phyloP scores from a whole-genome alignment of 2,888 invertebrate species.

The Plagiodera versicolora region DNA sequence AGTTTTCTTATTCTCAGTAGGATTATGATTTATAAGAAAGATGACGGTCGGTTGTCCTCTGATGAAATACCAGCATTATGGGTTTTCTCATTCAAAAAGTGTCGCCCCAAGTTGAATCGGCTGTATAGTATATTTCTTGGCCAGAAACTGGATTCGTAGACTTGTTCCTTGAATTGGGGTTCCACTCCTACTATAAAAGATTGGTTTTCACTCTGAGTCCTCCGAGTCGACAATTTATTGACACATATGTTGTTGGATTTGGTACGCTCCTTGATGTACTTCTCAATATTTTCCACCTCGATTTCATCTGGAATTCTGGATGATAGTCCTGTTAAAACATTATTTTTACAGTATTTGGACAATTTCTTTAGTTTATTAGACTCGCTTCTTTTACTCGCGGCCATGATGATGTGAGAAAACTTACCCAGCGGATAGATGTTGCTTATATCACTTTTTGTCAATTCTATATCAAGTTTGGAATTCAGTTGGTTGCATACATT shows the following conservation, averaged over 20 bases:
- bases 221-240: background rate
- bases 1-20: background rate
- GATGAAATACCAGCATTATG: background rate
- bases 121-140: background rate
- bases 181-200: constrained; percentile 5
- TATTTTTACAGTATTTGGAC: constrained; percentile 11
- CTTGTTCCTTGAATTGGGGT: background rate
- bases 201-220: background rate
- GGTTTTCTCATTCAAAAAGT: background rate
- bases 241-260: constrained; percentile 5
- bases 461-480: background rate
- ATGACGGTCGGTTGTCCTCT: constrained; percentile 1
- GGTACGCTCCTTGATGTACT: background rate
- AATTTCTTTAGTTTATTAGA: constrained; percentile 9
- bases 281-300: background rate
- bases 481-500: background rate
- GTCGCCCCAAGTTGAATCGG: constrained; percentile 1
- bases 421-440: constrained; percentile 2
- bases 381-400: background rate
- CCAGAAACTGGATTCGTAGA: background rate
- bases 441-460: constrained; percentile 3
- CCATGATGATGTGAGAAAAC: no score
- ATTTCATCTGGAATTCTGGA: background rate
- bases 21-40: background rate
- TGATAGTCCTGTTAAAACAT: background rate